phyloP scores from a whole-genome alignment of 1,140 invertebrate species.

The Calliopsis andreniformis region DNA sequence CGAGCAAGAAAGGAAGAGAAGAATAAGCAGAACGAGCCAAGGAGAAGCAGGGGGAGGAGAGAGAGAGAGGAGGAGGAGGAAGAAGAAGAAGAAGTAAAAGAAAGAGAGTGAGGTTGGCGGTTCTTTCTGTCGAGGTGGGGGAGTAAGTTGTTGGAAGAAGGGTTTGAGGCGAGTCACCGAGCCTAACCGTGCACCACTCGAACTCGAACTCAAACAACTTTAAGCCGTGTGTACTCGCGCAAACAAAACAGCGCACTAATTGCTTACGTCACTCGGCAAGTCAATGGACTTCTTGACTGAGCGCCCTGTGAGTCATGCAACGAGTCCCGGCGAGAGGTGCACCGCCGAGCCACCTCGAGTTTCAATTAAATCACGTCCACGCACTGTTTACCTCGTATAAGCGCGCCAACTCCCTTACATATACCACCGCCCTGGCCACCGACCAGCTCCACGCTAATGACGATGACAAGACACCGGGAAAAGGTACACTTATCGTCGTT shows the following conservation, averaged over 20 bases:
- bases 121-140: slow-evolving; percentile 30
- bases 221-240: slow-evolving; percentile 73
- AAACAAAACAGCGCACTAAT: slow-evolving; percentile 80
- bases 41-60: slow-evolving; percentile 23
- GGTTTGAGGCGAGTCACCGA: slow-evolving; percentile 66
- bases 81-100: background rate
- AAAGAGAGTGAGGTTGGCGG: slow-evolving; percentile 19
- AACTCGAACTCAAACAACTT: slow-evolving; percentile 76
- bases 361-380: slow-evolving; percentile 73
- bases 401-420: slow-evolving; percentile 54
- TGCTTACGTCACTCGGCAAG: slow-evolving; percentile 79
- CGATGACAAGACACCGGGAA: slow-evolving; percentile 40
- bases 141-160: slow-evolving; percentile 63
- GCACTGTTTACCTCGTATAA: slow-evolving; percentile 72
- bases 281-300: slow-evolving; percentile 74
- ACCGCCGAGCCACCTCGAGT: slow-evolving; percentile 54
- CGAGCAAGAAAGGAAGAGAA: background rate
- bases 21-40: slow-evolving; percentile 28
- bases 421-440: background rate
- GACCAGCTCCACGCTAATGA: slow-evolving; percentile 49
- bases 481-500: background rate
- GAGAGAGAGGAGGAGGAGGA: slow-evolving; percentile 4
- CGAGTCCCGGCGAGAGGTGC: slow-evolving; percentile 46
- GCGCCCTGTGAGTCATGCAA: slow-evolving; percentile 70
- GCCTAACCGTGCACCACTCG: slow-evolving; percentile 69